Evolutionary conservation across 1,140 invertebrate genomes (phyloP).

Genomic region (Heliothis virescens): DNA sequence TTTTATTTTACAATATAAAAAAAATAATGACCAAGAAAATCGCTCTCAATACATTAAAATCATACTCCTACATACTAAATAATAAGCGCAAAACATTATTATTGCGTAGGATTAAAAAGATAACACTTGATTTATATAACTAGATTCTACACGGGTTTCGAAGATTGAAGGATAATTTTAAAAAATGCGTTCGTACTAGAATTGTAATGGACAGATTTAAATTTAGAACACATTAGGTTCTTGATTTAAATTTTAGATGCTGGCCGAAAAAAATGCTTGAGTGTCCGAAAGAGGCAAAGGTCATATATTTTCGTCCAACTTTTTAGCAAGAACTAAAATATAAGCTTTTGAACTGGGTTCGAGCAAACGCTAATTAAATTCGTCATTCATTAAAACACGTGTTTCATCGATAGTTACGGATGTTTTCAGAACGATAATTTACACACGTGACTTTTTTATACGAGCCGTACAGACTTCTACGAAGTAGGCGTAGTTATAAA

Average conservation of each 20-base stretch:
- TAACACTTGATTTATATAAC: constrained; percentile 11
- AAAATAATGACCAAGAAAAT: background rate
- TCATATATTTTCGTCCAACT: background rate
- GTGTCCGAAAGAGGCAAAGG: background rate
- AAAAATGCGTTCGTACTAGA: background rate
- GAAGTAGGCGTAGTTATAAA: too few species aligned
- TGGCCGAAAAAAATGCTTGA: too few species aligned
- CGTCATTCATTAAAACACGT: constrained; percentile 10
- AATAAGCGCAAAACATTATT: background rate
- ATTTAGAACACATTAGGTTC: constrained; percentile 14
- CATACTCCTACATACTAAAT: background rate
- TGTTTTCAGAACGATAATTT: constrained; percentile 10
- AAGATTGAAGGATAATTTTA: background rate
- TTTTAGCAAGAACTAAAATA: background rate
- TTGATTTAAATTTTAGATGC: background rate
- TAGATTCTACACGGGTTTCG: background rate
- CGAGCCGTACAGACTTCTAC: background rate
- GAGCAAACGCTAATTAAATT: background rate
- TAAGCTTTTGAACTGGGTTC: too few species aligned
- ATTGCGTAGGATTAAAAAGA: background rate
- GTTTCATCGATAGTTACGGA: background rate
- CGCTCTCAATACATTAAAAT: background rate
- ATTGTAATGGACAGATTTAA: background rate
- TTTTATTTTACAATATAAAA: too few species aligned
- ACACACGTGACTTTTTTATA: constrained; percentile 2